A percentile compares a stretch with the other conserved stretches of the same genome.
Evolutionary conservation across 1,140 invertebrate species (phyloP).

Genomic region (Heliconius hermathena): DNA sequence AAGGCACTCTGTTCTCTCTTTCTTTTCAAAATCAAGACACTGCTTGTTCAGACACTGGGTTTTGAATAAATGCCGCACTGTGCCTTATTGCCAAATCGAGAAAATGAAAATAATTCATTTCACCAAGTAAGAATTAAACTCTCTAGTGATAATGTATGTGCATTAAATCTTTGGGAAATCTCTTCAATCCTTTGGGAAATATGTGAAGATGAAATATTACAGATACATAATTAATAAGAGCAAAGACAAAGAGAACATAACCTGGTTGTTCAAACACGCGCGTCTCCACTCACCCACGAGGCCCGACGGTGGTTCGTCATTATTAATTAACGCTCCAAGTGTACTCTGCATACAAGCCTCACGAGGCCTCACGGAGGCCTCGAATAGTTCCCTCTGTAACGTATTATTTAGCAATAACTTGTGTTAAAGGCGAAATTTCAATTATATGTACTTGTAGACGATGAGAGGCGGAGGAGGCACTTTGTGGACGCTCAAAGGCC

Average conservation of each 20-base stretch:
- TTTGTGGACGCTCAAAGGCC: constrained; percentile 8
- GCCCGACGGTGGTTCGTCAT: not conserved
- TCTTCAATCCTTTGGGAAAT: not conserved
- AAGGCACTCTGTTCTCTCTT: not conserved
- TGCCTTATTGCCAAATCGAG: not conserved
- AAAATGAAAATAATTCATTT: not conserved
- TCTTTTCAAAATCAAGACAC: not conserved
- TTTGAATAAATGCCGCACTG: not conserved
- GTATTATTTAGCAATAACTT: constrained; percentile 14
- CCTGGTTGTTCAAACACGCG: not conserved
- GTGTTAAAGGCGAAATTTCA: constrained; percentile 11
- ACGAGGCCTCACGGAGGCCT: not conserved
- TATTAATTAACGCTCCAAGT: constrained; percentile 6
- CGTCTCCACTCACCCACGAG: not conserved
- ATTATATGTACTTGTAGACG: constrained; percentile 2
- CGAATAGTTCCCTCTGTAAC: constrained; percentile 3
- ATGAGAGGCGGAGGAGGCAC: not conserved
- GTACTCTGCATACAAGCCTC: not conserved
- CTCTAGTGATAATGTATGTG: no score
- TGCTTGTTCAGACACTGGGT: not conserved
- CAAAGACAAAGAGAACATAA: constrained; percentile 1
- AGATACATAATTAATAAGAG: not conserved
- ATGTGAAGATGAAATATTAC: not conserved
- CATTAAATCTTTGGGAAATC: no score
- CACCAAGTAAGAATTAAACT: not conserved